Base-by-base conservation (phyloP, 2,113 vertebrate species). In the Podarcis cretensis region DNA sequence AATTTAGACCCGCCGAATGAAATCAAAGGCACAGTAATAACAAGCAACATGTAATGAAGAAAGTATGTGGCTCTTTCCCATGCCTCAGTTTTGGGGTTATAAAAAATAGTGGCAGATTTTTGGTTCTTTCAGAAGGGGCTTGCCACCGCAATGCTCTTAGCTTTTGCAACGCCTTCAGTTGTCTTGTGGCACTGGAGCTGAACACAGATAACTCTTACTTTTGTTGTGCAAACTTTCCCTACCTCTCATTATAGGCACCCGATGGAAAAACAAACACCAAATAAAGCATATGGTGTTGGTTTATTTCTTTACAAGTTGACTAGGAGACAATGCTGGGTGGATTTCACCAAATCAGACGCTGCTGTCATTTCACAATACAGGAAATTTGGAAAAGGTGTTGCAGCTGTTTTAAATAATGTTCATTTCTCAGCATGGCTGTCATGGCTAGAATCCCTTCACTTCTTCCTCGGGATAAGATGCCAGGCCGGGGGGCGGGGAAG, bases 261-360 rank as follows among this genome's bases (percentile, higher is more conserved):
- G 93, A 95, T 92, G 92, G 95, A 94, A 96, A 97, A 96, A 96
- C 91, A 96, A 96, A 94, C 93, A 93, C 83, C 83, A 91, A 95
- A 94, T 92, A 92, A 93, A 95, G 91, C 94, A 96, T 81, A 40
- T 95, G 95, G 93, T 93, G 92, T 92, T 90, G 90, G 94, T 96
- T 97, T 96, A 89, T 94, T 90, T 96, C 95, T 96, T 95, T 92
- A 91, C 88, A 94, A 95, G 92, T 94, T 95, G 91, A 95, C 93
- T 96, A 95, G 91, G 94, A 95, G 94, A 92, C 90, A 91, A 89
- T 96, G 93, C 94, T 96, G 87, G 73, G 87, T 88, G 81, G 73
- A 83, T 88, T 88, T 88, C 63, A 77, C 87, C 87, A 93, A 95
- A 96, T 91, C 94, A 96, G 95, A 84, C 81, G 75, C 93, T 96